phyloP scores from a whole-genome alignment of 2,797 vertebrate genomes.

The Antennarius maculatus region DNA sequence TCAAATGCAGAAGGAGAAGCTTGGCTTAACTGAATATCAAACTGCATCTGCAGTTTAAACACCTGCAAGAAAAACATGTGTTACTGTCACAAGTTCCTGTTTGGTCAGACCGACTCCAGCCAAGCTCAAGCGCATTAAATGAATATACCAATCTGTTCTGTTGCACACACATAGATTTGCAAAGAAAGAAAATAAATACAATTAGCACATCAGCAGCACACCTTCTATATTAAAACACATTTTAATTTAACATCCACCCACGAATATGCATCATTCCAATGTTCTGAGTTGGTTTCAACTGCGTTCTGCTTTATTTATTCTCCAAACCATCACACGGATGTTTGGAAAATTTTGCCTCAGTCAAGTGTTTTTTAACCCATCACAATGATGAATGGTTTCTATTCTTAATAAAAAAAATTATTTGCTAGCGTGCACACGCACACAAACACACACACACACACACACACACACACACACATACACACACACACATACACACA shows the following conservation, averaged over 20 bases:
- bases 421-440: constrained; percentile 16
- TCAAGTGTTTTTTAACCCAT: constrained; percentile 30
- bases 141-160: constrained; percentile 31
- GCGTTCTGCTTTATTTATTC: constrained; percentile 16
- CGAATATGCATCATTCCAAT: neutral
- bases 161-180: constrained; percentile 5
- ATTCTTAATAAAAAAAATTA: constrained; percentile 53
- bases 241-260: constrained; percentile 17
- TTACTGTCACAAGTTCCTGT: constrained; percentile 27
- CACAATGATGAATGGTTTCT: constrained; percentile 52
- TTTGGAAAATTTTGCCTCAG: constrained; percentile 7
- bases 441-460: neutral
- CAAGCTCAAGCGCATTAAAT: constrained; percentile 45
- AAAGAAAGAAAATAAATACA: constrained; percentile 23
- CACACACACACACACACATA: constrained; percentile 17
- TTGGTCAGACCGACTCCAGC: constrained; percentile 30
- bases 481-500: constrained; percentile 25
- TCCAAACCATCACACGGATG: constrained; percentile 13
- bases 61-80: constrained; percentile 38
- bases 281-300: neutral
- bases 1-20: constrained; percentile 47
- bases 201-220: constrained; percentile 35
- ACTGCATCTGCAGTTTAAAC: constrained; percentile 53
- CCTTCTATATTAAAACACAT: constrained; percentile 31
- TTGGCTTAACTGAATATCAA: constrained; percentile 61